Conservation (phyloP, 37 sponge, comb jelly and placozoan species). For the Agelas oroides region DNA sequence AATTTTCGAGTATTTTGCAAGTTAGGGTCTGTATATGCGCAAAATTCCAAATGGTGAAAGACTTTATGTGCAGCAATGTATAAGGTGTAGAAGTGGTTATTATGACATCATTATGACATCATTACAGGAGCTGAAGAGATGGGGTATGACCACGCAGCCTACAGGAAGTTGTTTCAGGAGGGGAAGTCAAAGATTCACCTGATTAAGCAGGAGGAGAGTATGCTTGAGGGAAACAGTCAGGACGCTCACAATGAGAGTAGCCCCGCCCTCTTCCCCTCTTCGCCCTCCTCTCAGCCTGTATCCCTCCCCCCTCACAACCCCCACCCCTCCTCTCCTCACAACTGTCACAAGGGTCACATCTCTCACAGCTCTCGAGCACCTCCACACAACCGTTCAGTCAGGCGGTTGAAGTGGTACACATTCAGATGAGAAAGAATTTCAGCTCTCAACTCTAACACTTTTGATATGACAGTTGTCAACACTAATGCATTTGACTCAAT, state of each 20-base stretch:
- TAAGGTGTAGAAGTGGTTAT: too few relatives aligned
- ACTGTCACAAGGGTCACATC: conserved; percentile 1
- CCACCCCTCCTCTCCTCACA: not conserved
- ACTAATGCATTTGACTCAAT: too few relatives aligned
- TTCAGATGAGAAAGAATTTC: conserved; percentile 29
- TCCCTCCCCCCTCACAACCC: not conserved
- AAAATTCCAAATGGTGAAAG: too few relatives aligned
- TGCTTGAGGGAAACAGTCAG: too few relatives aligned
- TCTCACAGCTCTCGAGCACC: not conserved
- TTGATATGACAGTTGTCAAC: too few relatives aligned
- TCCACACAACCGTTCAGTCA: not conserved
- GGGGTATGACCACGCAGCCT: conserved; percentile 18
- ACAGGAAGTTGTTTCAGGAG: not conserved
- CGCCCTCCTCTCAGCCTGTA: too few relatives aligned
- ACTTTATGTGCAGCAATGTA: too few relatives aligned
- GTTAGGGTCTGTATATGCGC: too few relatives aligned
- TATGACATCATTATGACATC: not conserved
- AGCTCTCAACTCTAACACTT: too few relatives aligned
- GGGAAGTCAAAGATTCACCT: not conserved
- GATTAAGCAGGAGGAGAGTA: not conserved
- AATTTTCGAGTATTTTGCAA: too few relatives aligned
- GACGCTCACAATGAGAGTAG: not conserved
- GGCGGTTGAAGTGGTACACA: conserved; percentile 43
- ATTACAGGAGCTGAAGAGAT: conserved; percentile 40
- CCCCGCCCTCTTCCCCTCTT: conserved; percentile 10